Evolutionary conservation across 1,140 invertebrate species (phyloP).

Genomic region (Sycobia sp.): DNA sequence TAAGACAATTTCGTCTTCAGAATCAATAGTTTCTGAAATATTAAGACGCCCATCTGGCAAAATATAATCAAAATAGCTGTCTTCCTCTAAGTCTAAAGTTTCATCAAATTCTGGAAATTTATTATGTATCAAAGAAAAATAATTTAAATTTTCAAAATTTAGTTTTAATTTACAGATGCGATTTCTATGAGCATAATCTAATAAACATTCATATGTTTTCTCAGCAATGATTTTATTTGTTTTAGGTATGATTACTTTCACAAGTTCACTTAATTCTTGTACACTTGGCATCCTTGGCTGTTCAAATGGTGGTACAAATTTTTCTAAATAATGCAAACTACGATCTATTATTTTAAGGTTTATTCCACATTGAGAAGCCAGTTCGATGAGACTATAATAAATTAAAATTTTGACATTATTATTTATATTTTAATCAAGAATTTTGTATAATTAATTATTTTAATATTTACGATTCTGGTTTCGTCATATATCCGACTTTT

Average conservation of each 20-base stretch:
- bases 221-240: constrained; percentile 10
- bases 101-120: not conserved
- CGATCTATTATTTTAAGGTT: constrained; percentile 42
- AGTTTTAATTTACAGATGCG: constrained; percentile 40
- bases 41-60: constrained; percentile 45
- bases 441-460: not conserved
- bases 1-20: constrained; percentile 3
- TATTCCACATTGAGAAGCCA: constrained; percentile 44
- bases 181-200: constrained; percentile 47
- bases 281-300: constrained; percentile 34
- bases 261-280: constrained; percentile 32
- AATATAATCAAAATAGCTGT: constrained; percentile 47
- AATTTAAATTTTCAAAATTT: constrained; percentile 38
- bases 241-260: constrained; percentile 34
- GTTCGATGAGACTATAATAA: constrained; percentile 42
- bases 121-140: constrained; percentile 33
- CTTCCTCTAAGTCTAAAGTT: constrained; percentile 21
- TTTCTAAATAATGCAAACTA: constrained; percentile 50
- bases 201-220: constrained; percentile 46
- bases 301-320: constrained; percentile 46
- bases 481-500: constrained; percentile 52
- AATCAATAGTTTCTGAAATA: constrained; percentile 34
- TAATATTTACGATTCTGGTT: constrained; percentile 48
- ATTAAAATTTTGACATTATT: constrained; percentile 17
- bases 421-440: not conserved